Evolutionary conservation across 2,888 invertebrate species (phyloP), one percentile per base, ranked within the genome.

Genomic region (Drosophila prolongata): DNA sequence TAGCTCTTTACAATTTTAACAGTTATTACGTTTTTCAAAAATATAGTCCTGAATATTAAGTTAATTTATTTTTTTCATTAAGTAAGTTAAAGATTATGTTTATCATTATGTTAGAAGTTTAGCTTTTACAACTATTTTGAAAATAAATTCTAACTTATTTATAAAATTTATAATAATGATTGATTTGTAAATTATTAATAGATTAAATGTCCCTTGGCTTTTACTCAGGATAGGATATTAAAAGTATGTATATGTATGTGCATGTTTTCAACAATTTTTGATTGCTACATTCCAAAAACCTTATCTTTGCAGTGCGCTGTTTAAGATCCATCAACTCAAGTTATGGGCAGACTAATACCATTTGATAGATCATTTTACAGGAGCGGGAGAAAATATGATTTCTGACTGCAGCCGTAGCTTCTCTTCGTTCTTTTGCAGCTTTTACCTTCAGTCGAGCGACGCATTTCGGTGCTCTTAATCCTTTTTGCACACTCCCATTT

Each of bases 391-490:
- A 30, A 30, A 54, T 66, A 66, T 40, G 66, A 66, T 46, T 66
- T 53, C 38, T 47, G 66, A 65, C 66, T 66, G 64, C 53, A 27
- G 52, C 24, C 37, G 19, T 10, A 5, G 52, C 27, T 43, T 10
- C 14, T 16, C 66, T 43, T 46, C 11, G 24, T 67, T 47, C 49
- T 68, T 67, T 67, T 68, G 50, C 34, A 56, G 67, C 67, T 68
- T 68, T 68, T 68, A 68, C 67, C 67, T 68, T 68, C 57, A 37
- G 70, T 58, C 57, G 55, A 69, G 66, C 57, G 61, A 72, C 73
- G 81, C 78, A 78, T 83, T 76, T 72, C 78, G 80, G 75, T 80
- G 75, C 74, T 78, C 76, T 80, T 83, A 83, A 80, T 80, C 84
- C 84, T 83, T 80, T 80, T 71, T 78, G 78, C 80, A 83, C 73